Evolutionary conservation across 2,113 vertebrate genomes (phyloP).

Genomic region (Rhodinocichla rosea): DNA sequence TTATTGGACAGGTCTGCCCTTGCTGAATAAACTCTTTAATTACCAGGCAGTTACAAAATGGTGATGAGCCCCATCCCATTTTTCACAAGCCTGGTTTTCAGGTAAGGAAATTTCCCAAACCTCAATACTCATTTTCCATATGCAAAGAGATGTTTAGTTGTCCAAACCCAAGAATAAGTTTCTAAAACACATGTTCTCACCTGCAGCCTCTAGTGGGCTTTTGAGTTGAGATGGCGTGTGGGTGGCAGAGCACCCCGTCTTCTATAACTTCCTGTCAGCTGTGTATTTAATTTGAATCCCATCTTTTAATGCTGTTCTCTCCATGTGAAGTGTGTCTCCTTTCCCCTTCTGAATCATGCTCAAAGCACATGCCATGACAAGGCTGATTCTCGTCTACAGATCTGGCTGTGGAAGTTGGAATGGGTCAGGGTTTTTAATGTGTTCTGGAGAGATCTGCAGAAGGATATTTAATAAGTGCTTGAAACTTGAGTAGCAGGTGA

Average conservation of each 20-base stretch:
- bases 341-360: neutral
- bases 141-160: neutral
- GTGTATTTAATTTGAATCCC: neutral
- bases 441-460: neutral
- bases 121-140: neutral
- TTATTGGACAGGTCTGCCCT: neutral
- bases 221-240: neutral
- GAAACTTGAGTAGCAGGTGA: neutral
- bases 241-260: neutral
- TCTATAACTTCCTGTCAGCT: neutral
- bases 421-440: neutral
- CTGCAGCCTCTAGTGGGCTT: neutral
- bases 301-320: neutral
- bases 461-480: neutral
- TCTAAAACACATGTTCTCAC: neutral
- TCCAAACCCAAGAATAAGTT: neutral
- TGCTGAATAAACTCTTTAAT: neutral
- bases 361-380: neutral
- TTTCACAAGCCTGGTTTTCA: neutral
- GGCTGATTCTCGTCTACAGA: neutral
- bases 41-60: neutral
- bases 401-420: neutral
- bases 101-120: neutral
- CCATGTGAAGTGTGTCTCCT: neutral
- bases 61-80: neutral